Percentiles rank a stretch among this genome's conserved stretches.
These are phyloP conservation scores for Macroramphosus scolopax DNA, from an alignment of 2,797 vertebrate genomes.

Conservation along the genomic window DNA sequence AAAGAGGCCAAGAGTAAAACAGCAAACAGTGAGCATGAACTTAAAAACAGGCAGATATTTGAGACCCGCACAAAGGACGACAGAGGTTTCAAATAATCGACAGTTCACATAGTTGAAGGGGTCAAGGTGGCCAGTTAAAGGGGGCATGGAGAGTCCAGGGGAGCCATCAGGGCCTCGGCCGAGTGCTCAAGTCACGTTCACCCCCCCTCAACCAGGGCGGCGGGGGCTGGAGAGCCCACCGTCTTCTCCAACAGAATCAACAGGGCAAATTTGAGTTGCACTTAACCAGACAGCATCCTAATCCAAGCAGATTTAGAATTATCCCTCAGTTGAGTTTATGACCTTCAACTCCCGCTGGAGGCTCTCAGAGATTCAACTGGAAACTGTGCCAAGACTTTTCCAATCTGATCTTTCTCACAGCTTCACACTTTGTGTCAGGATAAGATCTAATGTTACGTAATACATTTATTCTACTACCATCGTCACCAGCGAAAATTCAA, in stretches of 20 bases:
- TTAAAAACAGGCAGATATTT: conserved; percentile 44
- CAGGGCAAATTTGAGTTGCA: conserved; percentile 41
- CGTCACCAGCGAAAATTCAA: too few species aligned
- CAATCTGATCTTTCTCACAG: conserved; percentile 34
- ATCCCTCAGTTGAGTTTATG: conserved; percentile 39
- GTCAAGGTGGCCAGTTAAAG: conserved; percentile 56
- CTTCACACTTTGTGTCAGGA: conserved; percentile 41
- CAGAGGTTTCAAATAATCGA: conserved; percentile 30
- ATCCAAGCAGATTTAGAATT: conserved; percentile 54
- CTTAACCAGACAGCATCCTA: conserved; percentile 37
- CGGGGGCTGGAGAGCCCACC: conserved; percentile 8
- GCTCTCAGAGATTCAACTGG: conserved; percentile 39
- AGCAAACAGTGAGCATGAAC: too few species aligned
- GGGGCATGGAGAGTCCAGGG: conserved; percentile 46
- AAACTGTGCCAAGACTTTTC: conserved; percentile 38
- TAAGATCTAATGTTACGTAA: conserved; percentile 40
- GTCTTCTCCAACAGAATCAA: conserved; percentile 36
- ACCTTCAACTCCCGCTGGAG: conserved; percentile 36
- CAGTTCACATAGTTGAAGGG: conserved; percentile 43
- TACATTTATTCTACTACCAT: too few species aligned
- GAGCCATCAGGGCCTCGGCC: conserved; percentile 34
- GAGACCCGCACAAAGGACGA: conserved; percentile 33
- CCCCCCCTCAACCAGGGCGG: conserved; percentile 11
- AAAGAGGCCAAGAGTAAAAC: too few species aligned
- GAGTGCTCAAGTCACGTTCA: conserved; percentile 38